Base-by-base conservation (phyloP, 2,113 vertebrate genomes). In the Fulmarus glacialis region DNA sequence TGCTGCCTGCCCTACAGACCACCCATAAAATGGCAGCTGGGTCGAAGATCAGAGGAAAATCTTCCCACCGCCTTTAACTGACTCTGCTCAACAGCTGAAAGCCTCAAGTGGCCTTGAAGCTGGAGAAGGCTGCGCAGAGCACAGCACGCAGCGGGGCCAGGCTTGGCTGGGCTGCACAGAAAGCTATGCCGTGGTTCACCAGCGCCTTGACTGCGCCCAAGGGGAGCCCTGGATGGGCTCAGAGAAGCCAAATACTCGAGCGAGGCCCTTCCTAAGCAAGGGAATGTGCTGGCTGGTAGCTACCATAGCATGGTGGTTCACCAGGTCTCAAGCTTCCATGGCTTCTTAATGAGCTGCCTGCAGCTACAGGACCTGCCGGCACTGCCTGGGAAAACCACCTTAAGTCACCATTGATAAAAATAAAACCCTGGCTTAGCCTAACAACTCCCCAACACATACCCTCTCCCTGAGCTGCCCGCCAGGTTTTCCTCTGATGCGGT, bases 401-500 rank as follows among this genome's bases (percentile, higher is more conserved):
- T 2, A 15, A 30, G 30, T n/a, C 50, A 53, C 13, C 55, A 20
- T 0, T 8, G 20, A 77, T 4, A 53, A 20, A 63, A 52, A 52
- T 22, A 56, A 78, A 43, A 8, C 60, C 58, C 66, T 42, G 15
- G 26, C 32, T 27, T 12, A 21, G 47, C 21, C 59, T 59, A 27
- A 36, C 5, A 8, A 14, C 26, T 55, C 19, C 58, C 55, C 62
- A 83, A 5, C 36, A 45, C 17, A 14, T 4, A 12, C 47, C 66
- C 15, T 17, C 1, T n/a, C 67, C 87, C 88, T 12, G 7, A 29
- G 68, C 58, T 50, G 56, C 52, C 82, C 3, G 3, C 19, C 43
- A 53, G 52, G n/a, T 27, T 43, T 4, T 55, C 53, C 30, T 62
- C n/a, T 2, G 2, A 34, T 5, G 20, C 1, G 0, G 27, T 32